Percentiles rank a stretch among this genome's conserved stretches.
Conservation (phyloP, 2,888 invertebrate species). For the Volucella inflata region DNA sequence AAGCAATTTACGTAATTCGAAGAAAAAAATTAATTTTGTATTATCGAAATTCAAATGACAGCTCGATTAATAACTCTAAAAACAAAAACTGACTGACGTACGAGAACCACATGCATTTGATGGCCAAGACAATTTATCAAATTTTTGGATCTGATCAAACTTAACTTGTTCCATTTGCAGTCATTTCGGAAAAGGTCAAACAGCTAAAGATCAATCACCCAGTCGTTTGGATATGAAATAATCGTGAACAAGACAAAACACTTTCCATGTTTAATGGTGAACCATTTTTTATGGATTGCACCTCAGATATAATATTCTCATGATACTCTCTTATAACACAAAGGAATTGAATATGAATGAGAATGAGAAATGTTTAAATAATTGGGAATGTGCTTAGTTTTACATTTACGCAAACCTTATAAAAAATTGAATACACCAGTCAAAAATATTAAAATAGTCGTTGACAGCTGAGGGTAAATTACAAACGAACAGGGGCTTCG, state of each 20-base stretch:
- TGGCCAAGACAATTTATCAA: constrained; percentile 48
- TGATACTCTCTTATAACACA: not conserved
- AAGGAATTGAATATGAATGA: not conserved
- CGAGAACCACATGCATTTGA: constrained; percentile 56
- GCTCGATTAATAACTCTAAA: constrained; percentile 61
- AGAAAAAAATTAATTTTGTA: constrained; percentile 29
- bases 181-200: constrained; percentile 66
- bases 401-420: too few species aligned
- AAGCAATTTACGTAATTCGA: constrained; percentile 12
- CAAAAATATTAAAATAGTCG: too few species aligned
- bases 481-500: too few species aligned
- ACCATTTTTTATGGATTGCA: constrained; percentile 50
- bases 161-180: constrained; percentile 66
- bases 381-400: too few species aligned
- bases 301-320: constrained; percentile 27
- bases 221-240: constrained; percentile 66
- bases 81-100: constrained; percentile 34
- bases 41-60: constrained; percentile 55
- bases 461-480: too few species aligned
- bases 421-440: too few species aligned
- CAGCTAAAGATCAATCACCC: constrained; percentile 65
- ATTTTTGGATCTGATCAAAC: constrained; percentile 55
- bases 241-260: constrained; percentile 74
- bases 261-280: constrained; percentile 72
- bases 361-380: too few species aligned